Base-by-base conservation (phyloP, 1,140 invertebrate species). In the Galendromus occidentalis region DNA sequence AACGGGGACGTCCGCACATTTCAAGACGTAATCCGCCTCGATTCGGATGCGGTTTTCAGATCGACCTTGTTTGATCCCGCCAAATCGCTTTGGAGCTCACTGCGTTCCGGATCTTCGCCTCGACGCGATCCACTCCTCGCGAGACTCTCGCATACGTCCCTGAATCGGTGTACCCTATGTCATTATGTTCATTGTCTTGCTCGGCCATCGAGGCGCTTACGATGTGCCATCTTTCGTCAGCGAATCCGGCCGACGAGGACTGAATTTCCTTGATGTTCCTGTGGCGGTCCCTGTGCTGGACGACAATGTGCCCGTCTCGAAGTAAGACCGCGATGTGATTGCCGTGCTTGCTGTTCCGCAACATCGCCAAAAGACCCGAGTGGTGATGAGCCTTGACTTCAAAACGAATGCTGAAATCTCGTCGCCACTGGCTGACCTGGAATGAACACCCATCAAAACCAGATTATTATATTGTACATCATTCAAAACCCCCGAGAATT, bases 331-430 rank as follows among this genome's bases (percentile, higher is more conserved):
- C 81, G 41, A 88, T 77, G 66, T 89, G 84, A 64, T 79, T 79
- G 67, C 85, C 84, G 30, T 72, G 65, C 9, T 68, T 69, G 7
- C 67, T 68, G 68, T 74, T 75, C 6, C 69, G 70, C 14, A 86
- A 80, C 5, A 89, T 76, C 63, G 88, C 83, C 5, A 94, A 74
- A 65, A 91, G 73, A 42, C 89, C 90, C 71, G 90, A 84, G 0
- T 83, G 82, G 75, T 89, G 86, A 71, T 86, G 90, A 0, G 89
- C 92, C 29, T 89, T 77, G 71, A 93, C 87, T 69, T 87, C 83
- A 69, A 93, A 84, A 64, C 85, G 82, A 39, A 92, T 76, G 25
- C 25, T 59, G 22, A 59, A 59, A 22, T 59, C 51, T 25, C 20
- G 12, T 22, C 51, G 51, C 25, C 33, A 59, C 51, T 59, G 51